phyloP scores from a whole-genome alignment of 2,797 vertebrate species.

The Myotis vivesi region DNA sequence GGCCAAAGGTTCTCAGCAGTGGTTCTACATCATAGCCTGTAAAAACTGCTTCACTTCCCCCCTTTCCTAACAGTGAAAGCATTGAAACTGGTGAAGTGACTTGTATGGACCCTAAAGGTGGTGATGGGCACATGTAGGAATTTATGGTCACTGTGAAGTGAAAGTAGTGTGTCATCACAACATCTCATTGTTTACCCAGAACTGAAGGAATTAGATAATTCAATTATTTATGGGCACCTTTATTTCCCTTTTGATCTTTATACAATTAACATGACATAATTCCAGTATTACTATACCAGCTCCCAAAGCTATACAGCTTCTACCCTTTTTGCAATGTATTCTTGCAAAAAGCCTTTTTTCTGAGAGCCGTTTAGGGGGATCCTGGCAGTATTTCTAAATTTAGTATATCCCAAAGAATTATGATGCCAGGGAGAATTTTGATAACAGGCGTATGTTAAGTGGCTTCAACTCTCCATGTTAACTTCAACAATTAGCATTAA shows the following conservation, averaged over 20 bases:
- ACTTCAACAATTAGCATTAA: not conserved
- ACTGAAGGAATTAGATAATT: not conserved
- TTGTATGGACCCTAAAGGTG: not conserved
- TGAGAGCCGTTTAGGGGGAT: not conserved
- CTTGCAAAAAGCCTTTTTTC: constrained; percentile 19
- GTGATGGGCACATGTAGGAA: not conserved
- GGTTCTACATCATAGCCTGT: not conserved
- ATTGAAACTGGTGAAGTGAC: not conserved
- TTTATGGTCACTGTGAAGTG: not conserved
- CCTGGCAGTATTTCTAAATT: constrained; percentile 34
- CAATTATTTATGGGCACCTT: not conserved
- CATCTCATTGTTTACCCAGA: constrained; percentile 8
- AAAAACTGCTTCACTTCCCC: not conserved
- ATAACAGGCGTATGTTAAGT: not conserved
- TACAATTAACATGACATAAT: not conserved
- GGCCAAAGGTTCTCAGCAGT: not conserved
- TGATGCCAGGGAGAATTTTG: not conserved
- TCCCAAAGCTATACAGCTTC: not conserved
- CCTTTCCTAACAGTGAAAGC: not conserved
- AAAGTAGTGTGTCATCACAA: not conserved
- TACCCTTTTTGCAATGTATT: not conserved
- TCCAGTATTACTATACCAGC: not conserved
- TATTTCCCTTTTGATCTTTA: not conserved
- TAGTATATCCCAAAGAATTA: not conserved
- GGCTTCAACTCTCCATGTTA: not conserved